These are phyloP conservation scores for Acanthococcus lagerstroemiae DNA, from an alignment of 2,888 invertebrate species.

Conservation along the genomic window DNA sequence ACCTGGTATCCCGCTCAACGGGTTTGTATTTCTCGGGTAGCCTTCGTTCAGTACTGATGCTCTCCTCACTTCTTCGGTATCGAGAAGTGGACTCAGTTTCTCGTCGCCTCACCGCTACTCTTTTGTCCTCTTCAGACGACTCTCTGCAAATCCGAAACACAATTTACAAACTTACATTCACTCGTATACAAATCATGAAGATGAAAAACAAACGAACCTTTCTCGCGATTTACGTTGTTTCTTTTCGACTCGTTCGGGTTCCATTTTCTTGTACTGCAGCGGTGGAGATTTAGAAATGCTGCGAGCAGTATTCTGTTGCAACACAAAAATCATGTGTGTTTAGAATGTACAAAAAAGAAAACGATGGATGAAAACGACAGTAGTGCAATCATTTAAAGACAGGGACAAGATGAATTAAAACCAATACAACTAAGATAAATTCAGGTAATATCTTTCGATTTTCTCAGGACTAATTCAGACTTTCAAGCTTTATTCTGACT, in stretches of 20 bases:
- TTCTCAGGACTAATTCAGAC: too few species aligned
- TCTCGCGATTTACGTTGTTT: conserved; percentile 11
- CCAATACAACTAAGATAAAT: background rate
- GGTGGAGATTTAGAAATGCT: conserved; percentile 59
- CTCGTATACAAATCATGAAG: too few species aligned
- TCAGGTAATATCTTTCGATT: background rate
- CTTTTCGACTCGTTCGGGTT: background rate
- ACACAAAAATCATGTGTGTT: too few species aligned
- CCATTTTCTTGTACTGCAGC: conserved; percentile 9
- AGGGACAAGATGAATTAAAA: background rate
- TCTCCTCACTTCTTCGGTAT: conserved; percentile 14
- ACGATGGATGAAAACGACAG: background rate
- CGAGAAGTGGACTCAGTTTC: conserved; percentile 9
- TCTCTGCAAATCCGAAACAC: conserved; percentile 3
- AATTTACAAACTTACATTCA: too few species aligned
- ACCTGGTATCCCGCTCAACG: conserved; percentile 12
- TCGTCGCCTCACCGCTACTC: background rate
- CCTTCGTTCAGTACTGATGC: conserved; percentile 10
- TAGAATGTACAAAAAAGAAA: too few species aligned
- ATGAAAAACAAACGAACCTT: background rate
- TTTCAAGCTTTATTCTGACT: too few species aligned
- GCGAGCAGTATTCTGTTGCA: conserved; percentile 47
- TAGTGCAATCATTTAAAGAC: background rate
- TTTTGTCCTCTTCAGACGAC: conserved; percentile 18
- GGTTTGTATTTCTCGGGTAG: conserved; percentile 10